Conservation (phyloP, 2,797 vertebrate species). For the Chaetodon trifasciatus region DNA sequence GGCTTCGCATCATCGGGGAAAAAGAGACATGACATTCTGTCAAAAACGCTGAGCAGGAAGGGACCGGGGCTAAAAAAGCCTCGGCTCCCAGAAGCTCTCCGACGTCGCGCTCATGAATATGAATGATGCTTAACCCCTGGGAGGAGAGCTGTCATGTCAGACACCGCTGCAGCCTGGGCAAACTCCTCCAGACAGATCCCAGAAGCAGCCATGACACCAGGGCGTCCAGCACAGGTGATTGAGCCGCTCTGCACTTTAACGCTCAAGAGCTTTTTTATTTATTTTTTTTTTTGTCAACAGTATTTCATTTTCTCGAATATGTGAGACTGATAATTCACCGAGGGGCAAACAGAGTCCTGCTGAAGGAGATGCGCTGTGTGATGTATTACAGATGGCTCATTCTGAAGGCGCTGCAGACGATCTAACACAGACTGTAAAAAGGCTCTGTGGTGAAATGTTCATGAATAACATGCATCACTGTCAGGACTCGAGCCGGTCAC, state of each 20-base stretch:
- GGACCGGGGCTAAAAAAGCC: conserved; percentile 43
- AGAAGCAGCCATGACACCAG: conserved; percentile 47
- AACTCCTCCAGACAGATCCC: conserved; percentile 64
- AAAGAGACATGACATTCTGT: conserved; percentile 54
- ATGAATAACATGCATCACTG: neutral
- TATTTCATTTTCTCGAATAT: neutral
- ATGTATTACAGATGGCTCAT: neutral
- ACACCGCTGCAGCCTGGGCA: conserved; percentile 71
- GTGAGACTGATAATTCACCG: conserved; percentile 15
- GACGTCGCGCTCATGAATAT: conserved; percentile 75
- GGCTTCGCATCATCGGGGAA: conserved; percentile 7
- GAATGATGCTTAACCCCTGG: conserved; percentile 73
- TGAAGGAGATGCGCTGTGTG: neutral
- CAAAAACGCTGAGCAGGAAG: conserved; percentile 49
- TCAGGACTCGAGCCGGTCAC: neutral
- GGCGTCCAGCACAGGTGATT: conserved; percentile 56
- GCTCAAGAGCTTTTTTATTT: neutral
- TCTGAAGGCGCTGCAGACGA: neutral
- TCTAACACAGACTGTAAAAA: neutral
- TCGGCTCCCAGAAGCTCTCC: conserved; percentile 53
- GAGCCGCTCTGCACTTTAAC: conserved; percentile 21
- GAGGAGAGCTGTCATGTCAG: conserved; percentile 72
- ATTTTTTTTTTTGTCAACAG: neutral
- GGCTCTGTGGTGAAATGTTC: neutral
- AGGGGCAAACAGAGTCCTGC: neutral